A percentile compares a stretch with the other conserved stretches of the same genome.
Evolutionary conservation across 2,113 vertebrate genomes (phyloP).

Genomic region (Elgaria multicarinata): DNA sequence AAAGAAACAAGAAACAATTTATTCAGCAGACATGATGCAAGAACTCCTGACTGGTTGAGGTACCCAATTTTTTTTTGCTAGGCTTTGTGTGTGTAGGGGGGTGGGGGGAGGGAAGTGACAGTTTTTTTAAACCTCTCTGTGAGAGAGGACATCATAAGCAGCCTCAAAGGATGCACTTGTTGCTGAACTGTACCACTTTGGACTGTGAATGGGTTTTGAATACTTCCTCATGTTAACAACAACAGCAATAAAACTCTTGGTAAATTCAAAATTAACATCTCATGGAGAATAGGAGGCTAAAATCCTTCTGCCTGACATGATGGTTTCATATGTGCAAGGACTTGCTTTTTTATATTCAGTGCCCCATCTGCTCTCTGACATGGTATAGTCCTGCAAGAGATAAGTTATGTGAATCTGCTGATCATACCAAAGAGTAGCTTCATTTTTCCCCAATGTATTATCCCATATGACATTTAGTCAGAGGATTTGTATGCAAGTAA

Average conservation of each 20-base stretch:
- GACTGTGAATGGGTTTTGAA: not conserved
- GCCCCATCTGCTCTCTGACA: not conserved
- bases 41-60: slow-evolving; percentile 26
- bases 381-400: not conserved
- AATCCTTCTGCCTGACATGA: not conserved
- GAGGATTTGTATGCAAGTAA: not conserved
- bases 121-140: not conserved
- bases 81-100: no score
- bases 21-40: slow-evolving; percentile 34
- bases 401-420: not conserved
- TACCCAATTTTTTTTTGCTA: slow-evolving; percentile 26
- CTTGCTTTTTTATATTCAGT: not conserved
- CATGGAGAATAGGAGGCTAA: not conserved
- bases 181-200: not conserved
- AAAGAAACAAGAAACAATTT: not conserved
- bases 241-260: not conserved
- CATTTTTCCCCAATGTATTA: not conserved
- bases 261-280: not conserved
- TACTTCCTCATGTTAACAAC: not conserved
- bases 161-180: not conserved
- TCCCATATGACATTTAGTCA: not conserved
- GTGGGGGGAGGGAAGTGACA: not conserved
- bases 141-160: not conserved
- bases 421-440: not conserved
- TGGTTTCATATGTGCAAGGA: not conserved